These are phyloP conservation scores for Cyprinella venusta DNA, from an alignment of 2,797 vertebrate genomes.

Conservation along the genomic window DNA sequence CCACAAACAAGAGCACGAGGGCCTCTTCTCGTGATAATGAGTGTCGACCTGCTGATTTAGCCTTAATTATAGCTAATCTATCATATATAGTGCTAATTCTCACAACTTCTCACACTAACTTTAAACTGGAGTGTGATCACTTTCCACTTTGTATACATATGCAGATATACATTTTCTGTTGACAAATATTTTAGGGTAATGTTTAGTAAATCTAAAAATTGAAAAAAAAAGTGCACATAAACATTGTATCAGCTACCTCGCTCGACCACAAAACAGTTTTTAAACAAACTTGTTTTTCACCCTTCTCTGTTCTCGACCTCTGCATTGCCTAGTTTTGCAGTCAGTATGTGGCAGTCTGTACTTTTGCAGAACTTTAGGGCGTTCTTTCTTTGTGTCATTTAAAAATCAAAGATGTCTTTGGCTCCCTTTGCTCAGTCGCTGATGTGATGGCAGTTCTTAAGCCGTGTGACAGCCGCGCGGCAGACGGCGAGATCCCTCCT, in stretches of 20 bases:
- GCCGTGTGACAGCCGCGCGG: slow-evolving; percentile 57
- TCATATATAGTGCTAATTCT: slow-evolving; percentile 55
- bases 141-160: background rate
- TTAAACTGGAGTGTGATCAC: background rate
- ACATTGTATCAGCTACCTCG: background rate
- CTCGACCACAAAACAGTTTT: slow-evolving; percentile 17
- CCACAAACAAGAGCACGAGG: slow-evolving; percentile 48
- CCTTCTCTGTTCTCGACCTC: slow-evolving; percentile 38
- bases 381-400: slow-evolving; percentile 51
- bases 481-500: slow-evolving; percentile 60
- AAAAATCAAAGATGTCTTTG: slow-evolving; percentile 62
- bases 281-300: slow-evolving; percentile 32
- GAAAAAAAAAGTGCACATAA: background rate
- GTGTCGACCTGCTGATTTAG: slow-evolving; percentile 59
- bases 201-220: background rate
- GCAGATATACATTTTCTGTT: background rate
- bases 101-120: slow-evolving; percentile 56
- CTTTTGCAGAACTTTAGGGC: slow-evolving; percentile 58
- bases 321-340: slow-evolving; percentile 48
- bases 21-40: slow-evolving; percentile 56
- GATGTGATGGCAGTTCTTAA: slow-evolving; percentile 62
- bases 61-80: slow-evolving; percentile 63
- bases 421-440: slow-evolving; percentile 57
- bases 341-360: slow-evolving; percentile 37
- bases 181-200: background rate